Percentiles rank a stretch among this genome's conserved stretches.
phyloP scores from a whole-genome alignment of 2,888 invertebrate species.

The Agriopis aurantiaria region DNA sequence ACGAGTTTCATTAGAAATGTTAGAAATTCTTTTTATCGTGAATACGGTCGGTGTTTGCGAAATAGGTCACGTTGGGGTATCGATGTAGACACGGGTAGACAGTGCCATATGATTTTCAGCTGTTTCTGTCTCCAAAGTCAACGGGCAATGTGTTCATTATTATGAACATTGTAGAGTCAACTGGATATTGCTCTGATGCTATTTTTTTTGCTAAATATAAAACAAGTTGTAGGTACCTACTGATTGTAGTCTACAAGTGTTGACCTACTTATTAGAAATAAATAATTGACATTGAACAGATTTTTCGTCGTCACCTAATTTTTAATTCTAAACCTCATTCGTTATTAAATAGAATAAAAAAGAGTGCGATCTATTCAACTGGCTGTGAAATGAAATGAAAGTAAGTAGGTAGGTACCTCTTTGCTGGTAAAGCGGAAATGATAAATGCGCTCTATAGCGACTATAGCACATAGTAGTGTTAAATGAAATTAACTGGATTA shows the following conservation, averaged over 20 bases:
- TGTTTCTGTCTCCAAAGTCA: slow-evolving; percentile 36
- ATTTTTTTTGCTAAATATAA: too few species aligned
- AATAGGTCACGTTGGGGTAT: slow-evolving; percentile 43
- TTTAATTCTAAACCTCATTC: background rate
- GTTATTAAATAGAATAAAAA: background rate
- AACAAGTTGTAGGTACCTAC: too few species aligned
- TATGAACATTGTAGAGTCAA: too few species aligned
- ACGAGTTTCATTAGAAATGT: background rate
- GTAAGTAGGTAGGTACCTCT: background rate
- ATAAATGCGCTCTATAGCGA: slow-evolving; percentile 1
- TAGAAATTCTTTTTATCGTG: background rate
- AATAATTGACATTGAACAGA: background rate
- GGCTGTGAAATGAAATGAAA: slow-evolving; percentile 1
- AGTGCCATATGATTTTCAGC: slow-evolving; percentile 48
- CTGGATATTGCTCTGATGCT: background rate
- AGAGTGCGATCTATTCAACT: background rate
- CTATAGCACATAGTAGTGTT: slow-evolving; percentile 3
- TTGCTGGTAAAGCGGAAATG: slow-evolving; percentile 8
- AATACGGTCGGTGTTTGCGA: slow-evolving; percentile 16
- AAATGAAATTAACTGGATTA: slow-evolving; percentile 25
- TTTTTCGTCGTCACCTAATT: background rate
- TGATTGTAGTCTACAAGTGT: too few species aligned
- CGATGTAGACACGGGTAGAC: slow-evolving; percentile 27
- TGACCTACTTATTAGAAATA: background rate
- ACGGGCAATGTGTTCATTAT: background rate